These are phyloP conservation scores for Apteryx owenii DNA, from an alignment of 2,113 vertebrate species.

Conservation along the genomic window DNA sequence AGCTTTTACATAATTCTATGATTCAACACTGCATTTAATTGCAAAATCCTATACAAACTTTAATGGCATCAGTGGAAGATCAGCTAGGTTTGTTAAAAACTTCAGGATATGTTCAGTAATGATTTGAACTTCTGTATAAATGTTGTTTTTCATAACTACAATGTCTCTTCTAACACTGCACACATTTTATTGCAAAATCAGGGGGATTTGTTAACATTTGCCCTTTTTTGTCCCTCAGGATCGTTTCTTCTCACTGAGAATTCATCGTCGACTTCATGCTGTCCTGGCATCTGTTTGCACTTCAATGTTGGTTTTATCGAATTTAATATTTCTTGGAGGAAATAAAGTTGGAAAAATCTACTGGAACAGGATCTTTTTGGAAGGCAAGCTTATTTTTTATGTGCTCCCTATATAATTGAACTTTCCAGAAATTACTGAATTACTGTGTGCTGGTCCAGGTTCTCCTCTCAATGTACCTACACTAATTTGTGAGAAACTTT, in stretches of 20 bases:
- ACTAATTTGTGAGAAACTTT: neutral
- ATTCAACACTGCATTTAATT: neutral
- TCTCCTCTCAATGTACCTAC: neutral
- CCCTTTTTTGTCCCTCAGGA: constrained; percentile 75
- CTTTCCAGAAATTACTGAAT: neutral
- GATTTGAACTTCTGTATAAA: neutral
- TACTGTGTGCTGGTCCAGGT: neutral
- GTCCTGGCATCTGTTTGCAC: constrained; percentile 89
- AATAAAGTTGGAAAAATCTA: constrained; percentile 89
- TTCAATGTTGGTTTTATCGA: constrained; percentile 94
- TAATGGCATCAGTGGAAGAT: neutral
- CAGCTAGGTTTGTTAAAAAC: neutral
- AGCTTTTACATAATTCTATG: neutral
- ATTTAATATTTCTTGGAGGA: constrained; percentile 96
- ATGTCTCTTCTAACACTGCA: neutral
- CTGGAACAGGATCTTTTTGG: constrained; percentile 91
- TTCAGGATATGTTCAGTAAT: neutral
- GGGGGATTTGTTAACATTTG: neutral
- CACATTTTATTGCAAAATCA: neutral
- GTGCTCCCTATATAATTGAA: neutral
- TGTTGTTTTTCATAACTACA: neutral
- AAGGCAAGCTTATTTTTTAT: constrained; percentile 80
- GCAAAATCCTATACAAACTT: neutral
- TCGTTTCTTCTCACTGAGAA: constrained; percentile 78
- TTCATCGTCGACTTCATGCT: constrained; percentile 85